These are phyloP conservation scores for Nansenia antarctica DNA, from an alignment of 2,113 vertebrate species.

Conservation along the genomic window DNA sequence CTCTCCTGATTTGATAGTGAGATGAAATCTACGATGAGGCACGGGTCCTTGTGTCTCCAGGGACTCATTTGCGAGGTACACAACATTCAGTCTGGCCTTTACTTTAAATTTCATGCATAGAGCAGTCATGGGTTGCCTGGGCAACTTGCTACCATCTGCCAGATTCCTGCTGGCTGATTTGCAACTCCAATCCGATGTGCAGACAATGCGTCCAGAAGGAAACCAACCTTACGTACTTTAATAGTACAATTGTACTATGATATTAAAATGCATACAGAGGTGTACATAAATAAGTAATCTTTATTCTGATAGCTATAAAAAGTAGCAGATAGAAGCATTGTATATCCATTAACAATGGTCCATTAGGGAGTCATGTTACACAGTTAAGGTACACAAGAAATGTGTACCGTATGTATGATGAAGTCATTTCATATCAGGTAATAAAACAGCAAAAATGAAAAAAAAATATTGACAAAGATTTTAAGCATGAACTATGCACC, in stretches of 20 bases:
- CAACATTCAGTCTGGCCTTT: constrained; percentile 64
- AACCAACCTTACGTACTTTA: constrained; percentile 13
- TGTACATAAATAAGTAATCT: background rate
- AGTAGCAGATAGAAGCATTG: background rate
- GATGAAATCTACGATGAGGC: constrained; percentile 37
- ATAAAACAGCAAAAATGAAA: no score
- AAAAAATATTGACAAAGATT: no score
- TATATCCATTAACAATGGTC: no score
- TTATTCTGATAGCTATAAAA: background rate
- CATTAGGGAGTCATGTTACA: no score
- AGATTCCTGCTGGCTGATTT: constrained; percentile 25
- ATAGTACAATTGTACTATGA: background rate
- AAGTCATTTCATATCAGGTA: no score
- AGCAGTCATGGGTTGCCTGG: constrained; percentile 61
- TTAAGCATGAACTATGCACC: no score
- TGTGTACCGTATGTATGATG: background rate
- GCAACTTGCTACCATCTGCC: constrained; percentile 63
- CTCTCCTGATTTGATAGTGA: constrained; percentile 30
- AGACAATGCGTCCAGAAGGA: background rate
- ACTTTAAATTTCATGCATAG: no score
- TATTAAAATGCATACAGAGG: background rate
- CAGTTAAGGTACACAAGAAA: background rate
- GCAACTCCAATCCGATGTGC: background rate
- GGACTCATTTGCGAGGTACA: constrained; percentile 71
- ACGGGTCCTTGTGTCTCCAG: constrained; percentile 49